phyloP scores from a whole-genome alignment of 2,888 invertebrate species.

The Lepeophtheirus nordmannii region DNA sequence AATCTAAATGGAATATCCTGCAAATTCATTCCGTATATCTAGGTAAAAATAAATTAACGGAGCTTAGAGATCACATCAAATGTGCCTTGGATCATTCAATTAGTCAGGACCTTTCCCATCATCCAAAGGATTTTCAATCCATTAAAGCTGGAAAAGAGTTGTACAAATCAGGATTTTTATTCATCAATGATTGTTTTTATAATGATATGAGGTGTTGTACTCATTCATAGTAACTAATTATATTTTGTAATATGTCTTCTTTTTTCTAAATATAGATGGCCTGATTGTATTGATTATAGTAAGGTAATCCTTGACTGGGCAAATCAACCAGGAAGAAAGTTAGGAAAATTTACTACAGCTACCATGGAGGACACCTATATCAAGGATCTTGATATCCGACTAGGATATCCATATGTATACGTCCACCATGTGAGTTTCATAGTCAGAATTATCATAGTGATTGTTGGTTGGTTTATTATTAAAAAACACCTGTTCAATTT shows the following conservation, averaged over 20 bases:
- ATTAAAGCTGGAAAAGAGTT: conserved; percentile 37
- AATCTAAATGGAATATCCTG: too few relatives aligned
- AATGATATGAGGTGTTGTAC: conserved; percentile 48
- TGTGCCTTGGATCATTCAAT: conserved; percentile 9
- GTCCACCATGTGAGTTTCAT: conserved; percentile 42
- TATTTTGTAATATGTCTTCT: not conserved
- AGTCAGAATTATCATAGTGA: not conserved
- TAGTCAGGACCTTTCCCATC: not conserved
- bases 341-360: conserved; percentile 40
- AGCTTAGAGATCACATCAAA: conserved; percentile 12
- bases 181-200: conserved; percentile 61
- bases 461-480: too few relatives aligned
- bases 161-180: conserved; percentile 57
- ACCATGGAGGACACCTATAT: conserved; percentile 44
- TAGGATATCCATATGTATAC: conserved; percentile 52
- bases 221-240: conserved; percentile 48
- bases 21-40: too few relatives aligned
- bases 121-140: not conserved
- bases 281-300: conserved; percentile 48
- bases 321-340: conserved; percentile 31
- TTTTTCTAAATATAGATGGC: conserved; percentile 31
- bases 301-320: conserved; percentile 48
- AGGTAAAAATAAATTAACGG: not conserved
- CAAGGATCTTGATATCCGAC: conserved; percentile 39
- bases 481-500: too few relatives aligned